Evolutionary conservation across 2,113 vertebrate genomes (phyloP).

Genomic region (Ceyx margarethae): DNA sequence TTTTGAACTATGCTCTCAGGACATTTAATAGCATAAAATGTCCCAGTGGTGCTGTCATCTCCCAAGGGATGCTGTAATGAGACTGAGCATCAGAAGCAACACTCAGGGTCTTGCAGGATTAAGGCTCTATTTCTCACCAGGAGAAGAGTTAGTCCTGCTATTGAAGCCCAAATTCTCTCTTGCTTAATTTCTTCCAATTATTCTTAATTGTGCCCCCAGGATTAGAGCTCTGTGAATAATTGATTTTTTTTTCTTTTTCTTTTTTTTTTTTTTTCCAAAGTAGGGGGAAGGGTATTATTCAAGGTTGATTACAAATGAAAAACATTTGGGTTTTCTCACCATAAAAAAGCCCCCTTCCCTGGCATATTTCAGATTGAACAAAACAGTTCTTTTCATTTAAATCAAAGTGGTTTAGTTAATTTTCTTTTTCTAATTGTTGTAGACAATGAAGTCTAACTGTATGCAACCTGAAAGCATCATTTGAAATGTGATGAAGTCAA

Average conservation of each 20-base stretch:
- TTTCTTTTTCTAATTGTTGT: neutral
- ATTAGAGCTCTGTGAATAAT: conserved; percentile 29
- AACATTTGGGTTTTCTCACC: neutral
- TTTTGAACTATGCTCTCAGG: neutral
- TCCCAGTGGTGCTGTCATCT: neutral
- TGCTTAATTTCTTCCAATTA: conserved; percentile 52
- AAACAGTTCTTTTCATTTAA: neutral
- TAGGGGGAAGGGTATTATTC: neutral
- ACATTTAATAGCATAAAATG: neutral
- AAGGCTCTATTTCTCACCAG: neutral
- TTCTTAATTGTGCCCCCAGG: conserved; percentile 48
- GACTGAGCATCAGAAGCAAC: neutral
- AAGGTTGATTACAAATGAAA: neutral
- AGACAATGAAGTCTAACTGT: neutral
- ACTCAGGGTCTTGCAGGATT: neutral
- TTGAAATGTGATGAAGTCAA: neutral
- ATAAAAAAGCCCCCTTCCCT: neutral
- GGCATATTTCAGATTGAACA: neutral
- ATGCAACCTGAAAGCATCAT: neutral
- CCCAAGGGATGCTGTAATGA: neutral
- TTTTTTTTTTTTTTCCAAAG: neutral
- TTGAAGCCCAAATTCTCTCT: neutral
- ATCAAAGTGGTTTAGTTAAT: neutral
- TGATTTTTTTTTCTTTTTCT: neutral
- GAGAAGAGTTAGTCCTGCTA: neutral